Evolutionary conservation across 2,797 vertebrate genomes (phyloP), one percentile per base, ranked within the genome.

Genomic region (Xenopus petersii): DNA sequence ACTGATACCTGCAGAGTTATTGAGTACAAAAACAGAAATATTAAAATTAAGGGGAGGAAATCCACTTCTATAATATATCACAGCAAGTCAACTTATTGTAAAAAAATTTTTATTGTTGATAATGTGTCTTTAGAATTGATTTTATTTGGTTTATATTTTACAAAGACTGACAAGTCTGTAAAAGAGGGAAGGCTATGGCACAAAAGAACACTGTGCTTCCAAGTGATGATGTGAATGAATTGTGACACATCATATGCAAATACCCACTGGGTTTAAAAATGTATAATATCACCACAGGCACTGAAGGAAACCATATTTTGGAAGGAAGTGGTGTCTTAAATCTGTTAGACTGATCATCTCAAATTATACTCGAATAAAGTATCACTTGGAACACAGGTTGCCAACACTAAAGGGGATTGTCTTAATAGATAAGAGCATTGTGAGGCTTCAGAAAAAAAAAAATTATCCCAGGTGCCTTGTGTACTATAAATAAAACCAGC

Each of bases 161-260:
- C 80, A 10, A 11, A 75, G 67, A 83, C 2, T 79, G 82, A 80
- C 70, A 81, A 69, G 15, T 59, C 8, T 64, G 49, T 72, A 81
- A 84, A 81, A 12, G 3, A 71, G 75, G 75, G 2, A 73, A 80
- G 62, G 79, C 48, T 64, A 63, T 58, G 67, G 13, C 58, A 17
- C 55, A 26, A 82, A 58, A 24, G 8, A 54, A 0, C 16, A 51
- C 0, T 62, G 24, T 48, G 46, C 61, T 6, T 66, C 12, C 10
- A 16, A 21, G 5, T 64, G 24, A 58, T 12, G 65, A 83, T 47
- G n/a, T 58, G 81, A 74, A 86, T 74, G 77, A 79, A 81, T 74
- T 15, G 48, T 81, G 80, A 80, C 12, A 58, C 15, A 51, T 51
- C 11, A 51, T 33, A 81, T 73, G 64, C 69, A 84, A 84, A 84